Evolutionary conservation across 2,888 invertebrate genomes (phyloP).

Genomic region (Morpho helenor): DNA sequence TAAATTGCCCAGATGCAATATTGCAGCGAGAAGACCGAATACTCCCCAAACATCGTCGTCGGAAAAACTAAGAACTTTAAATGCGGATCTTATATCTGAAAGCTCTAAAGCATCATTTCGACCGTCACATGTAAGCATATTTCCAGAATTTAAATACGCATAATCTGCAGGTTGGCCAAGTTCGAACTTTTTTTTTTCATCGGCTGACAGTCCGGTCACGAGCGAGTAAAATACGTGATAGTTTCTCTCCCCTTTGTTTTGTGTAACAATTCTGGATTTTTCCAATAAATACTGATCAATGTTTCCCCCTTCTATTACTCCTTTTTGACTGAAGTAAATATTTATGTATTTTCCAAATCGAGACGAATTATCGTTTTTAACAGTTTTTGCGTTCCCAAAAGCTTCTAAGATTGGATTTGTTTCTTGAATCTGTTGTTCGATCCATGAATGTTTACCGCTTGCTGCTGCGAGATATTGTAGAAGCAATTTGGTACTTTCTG

Average conservation of each 20-base stretch:
- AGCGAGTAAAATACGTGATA: conserved; percentile 98
- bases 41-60: conserved; percentile 92
- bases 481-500: conserved; percentile 96
- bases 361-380: conserved; percentile 97
- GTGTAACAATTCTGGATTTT: conserved; percentile 95
- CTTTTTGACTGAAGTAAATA: conserved; percentile 89
- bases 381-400: conserved; percentile 97
- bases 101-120: conserved; percentile 92
- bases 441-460: conserved; percentile 97
- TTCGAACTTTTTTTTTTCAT: conserved; percentile 89
- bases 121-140: conserved; percentile 87
- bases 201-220: conserved; percentile 87
- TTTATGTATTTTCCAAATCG: conserved; percentile 98
- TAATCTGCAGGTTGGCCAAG: conserved; percentile 86
- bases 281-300: conserved; percentile 97
- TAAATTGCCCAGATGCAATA: conserved; percentile 95
- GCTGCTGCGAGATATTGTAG: conserved; percentile 96
- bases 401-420: conserved; percentile 98
- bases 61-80: conserved; percentile 93
- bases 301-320: conserved; percentile 94
- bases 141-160: conserved; percentile 90
- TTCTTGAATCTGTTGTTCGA: conserved; percentile 97
- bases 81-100: conserved; percentile 92
- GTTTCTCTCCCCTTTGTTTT: conserved; percentile 93
- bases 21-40: conserved; percentile 89